These are phyloP conservation scores for Sturnira hondurensis DNA, from an alignment of 2,113 vertebrate species.

Conservation along the genomic window DNA sequence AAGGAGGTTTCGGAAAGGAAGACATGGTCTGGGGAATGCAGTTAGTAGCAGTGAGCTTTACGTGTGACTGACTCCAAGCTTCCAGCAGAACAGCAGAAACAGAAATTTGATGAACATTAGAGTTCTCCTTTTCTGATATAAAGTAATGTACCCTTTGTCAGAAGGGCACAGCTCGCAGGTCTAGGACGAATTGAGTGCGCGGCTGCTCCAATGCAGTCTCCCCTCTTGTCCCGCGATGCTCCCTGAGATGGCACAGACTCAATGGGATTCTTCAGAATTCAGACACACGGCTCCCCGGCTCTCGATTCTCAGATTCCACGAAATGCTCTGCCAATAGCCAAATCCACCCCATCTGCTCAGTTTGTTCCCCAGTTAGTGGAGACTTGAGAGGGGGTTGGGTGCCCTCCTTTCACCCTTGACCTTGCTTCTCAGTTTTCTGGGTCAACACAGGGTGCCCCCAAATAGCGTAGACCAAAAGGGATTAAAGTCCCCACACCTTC, in stretches of 20 bases:
- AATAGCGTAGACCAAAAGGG: neutral
- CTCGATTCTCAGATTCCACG: conserved; percentile 6
- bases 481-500: neutral
- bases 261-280: neutral
- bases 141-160: neutral
- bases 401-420: neutral
- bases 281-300: neutral
- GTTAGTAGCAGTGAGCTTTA: neutral
- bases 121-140: neutral
- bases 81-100: neutral
- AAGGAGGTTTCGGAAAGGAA: neutral
- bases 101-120: neutral
- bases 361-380: neutral
- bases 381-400: neutral
- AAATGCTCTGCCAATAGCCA: neutral
- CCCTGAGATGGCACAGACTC: neutral
- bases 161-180: neutral
- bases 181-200: neutral
- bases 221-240: neutral
- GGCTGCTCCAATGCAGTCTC: neutral
- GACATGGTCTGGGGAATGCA: neutral
- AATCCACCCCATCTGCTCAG: neutral
- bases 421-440: neutral
- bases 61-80: neutral
- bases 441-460: neutral